phyloP scores from a whole-genome alignment of 2,113 vertebrate genomes.

The Saguinus midas region DNA sequence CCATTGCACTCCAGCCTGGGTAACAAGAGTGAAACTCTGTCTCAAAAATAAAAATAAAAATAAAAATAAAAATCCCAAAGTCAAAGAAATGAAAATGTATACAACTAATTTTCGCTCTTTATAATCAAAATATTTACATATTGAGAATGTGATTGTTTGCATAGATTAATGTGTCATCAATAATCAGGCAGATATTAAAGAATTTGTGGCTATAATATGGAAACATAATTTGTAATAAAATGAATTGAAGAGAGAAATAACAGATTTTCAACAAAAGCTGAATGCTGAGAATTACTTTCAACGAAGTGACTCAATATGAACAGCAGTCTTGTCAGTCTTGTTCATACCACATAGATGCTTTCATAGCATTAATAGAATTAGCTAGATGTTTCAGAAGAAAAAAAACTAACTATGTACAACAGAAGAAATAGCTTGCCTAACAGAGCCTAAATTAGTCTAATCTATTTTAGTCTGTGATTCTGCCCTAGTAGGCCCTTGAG shows the following conservation, averaged over 20 bases:
- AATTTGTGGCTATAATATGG: not conserved
- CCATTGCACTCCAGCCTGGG: too few species aligned
- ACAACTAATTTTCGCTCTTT: not conserved
- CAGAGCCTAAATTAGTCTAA: constrained; percentile 65
- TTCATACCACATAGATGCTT: constrained; percentile 13
- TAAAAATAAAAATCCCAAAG: constrained; percentile 12
- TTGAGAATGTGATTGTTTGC: not conserved
- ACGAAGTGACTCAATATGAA: not conserved
- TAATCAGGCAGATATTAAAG: not conserved
- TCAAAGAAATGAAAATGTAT: not conserved
- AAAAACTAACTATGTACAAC: not conserved
- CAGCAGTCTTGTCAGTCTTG: not conserved
- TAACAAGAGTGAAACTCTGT: too few species aligned
- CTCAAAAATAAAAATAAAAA: not conserved
- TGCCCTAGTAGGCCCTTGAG: constrained; percentile 63
- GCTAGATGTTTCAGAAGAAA: constrained; percentile 21
- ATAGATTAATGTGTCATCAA: not conserved
- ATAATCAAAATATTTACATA: not conserved
- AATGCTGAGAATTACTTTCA: constrained; percentile 30
- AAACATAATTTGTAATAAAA: not conserved
- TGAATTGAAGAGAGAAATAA: not conserved
- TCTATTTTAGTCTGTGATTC: constrained; percentile 73
- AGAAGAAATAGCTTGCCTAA: constrained; percentile 58
- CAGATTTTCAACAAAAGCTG: not conserved
- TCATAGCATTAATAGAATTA: constrained; percentile 48